Base-by-base conservation (phyloP, 1,140 invertebrate species). In the Ectropis grisescens region DNA sequence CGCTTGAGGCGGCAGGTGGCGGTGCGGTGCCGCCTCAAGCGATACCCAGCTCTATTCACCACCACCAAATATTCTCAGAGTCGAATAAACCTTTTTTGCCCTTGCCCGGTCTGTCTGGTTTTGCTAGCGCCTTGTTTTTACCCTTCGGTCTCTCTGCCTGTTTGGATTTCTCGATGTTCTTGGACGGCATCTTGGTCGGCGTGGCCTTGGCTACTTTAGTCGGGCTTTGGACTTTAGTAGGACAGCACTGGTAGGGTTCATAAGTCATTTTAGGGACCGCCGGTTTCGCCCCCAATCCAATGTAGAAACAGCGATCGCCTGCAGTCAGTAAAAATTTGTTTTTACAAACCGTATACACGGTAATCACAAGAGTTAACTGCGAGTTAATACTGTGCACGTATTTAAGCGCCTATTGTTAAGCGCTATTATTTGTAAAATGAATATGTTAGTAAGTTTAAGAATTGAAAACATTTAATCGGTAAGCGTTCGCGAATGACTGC, bases 251-350 rank as follows among this genome's bases (percentile, higher is more conserved):
- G 87, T 92, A 94, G 60, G 92, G 90, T 88, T 92, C 90, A 85
- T 91, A 93, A 74, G 88, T 88, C 82, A 89, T 87, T 82, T 87
- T 88, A 79, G 90, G 90, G 83, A 88, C 86, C 70, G 80, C 88
- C 85, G 90, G 88, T 86, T 91, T 91, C 85, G 90, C 90, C 84
- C 91, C 91, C 88, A 94, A 89, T 86, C 92, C 92, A 87, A 94
- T 91, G 91, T 93, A 93, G 91, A 94, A 93, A 91, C 92, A 94
- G 90, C 92, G 91, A 90, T 93, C 91, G 91, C 92, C 92, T 94
- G 91, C 82, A 82, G 82, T 82, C 82, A 84, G 80, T 82, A 84
- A 84, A 83, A 79, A 82, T 69, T 57, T 67, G 53, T 65, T 50
- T 79, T 71, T 78, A 75, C 55, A 76, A 62, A 42, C 74, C 58